Evolutionary conservation across 2,113 vertebrate species (phyloP).

Genomic region (Oryzias curvinotus): DNA sequence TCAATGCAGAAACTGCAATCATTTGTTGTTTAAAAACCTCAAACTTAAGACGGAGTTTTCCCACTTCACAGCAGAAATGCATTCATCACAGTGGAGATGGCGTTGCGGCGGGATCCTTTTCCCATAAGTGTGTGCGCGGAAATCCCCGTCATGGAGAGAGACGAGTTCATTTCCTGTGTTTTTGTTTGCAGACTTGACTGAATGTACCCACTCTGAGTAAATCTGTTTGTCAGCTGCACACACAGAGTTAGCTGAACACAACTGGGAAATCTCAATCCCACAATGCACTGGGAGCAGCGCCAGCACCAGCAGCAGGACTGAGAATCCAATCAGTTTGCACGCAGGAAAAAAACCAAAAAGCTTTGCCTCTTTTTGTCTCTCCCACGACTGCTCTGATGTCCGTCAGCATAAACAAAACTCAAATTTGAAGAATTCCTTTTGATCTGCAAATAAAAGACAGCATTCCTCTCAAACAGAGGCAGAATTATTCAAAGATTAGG

Average conservation of each 20-base stretch:
- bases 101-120: conserved; percentile 32
- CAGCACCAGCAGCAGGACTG: conserved; percentile 49
- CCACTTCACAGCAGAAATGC: conserved; percentile 54
- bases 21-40: too few species aligned
- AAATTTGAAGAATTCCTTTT: conserved; percentile 27
- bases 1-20: conserved; percentile 6
- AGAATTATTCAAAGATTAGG: conserved; percentile 22
- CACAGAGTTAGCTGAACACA: conserved; percentile 67
- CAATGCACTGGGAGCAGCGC: conserved; percentile 67
- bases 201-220: conserved; percentile 42
- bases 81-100: conserved; percentile 70
- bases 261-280: conserved; percentile 70
- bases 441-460: conserved; percentile 25
- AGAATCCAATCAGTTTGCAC: conserved; percentile 56
- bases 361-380: conserved; percentile 22
- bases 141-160: conserved; percentile 37
- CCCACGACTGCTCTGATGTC: conserved; percentile 29
- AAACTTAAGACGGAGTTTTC: conserved; percentile 5
- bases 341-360: conserved; percentile 25
- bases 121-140: not conserved
- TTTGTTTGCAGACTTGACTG: conserved; percentile 61
- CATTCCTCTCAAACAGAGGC: not conserved
- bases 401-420: conserved; percentile 37
- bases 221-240: conserved; percentile 53
- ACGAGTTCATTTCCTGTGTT: conserved; percentile 55